These are phyloP conservation scores for Argynnis bischoffii DNA, from an alignment of 2,888 invertebrate species.

Conservation along the genomic window DNA sequence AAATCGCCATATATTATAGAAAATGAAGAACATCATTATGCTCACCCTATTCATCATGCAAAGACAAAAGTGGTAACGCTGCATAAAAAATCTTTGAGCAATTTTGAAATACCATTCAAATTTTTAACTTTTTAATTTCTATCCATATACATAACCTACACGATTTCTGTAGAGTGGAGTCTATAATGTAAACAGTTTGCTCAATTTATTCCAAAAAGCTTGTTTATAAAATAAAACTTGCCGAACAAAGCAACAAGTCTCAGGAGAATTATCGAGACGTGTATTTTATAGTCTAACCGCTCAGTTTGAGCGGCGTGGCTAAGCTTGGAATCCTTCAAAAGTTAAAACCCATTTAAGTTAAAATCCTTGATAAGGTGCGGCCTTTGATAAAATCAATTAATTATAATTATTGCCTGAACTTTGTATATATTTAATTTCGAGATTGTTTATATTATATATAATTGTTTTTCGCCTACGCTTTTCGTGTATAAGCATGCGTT, in stretches of 20 bases:
- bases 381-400: slow-evolving; percentile 9
- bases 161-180: too few species aligned
- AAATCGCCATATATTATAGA: too few species aligned
- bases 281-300: background rate
- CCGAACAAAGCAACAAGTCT: slow-evolving; percentile 2
- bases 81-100: too few species aligned
- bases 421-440: slow-evolving; percentile 28
- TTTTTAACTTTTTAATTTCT: too few species aligned
- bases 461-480: slow-evolving; percentile 30
- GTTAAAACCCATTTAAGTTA: background rate
- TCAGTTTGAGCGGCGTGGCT: too few species aligned
- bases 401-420: slow-evolving; percentile 3
- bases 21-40: too few species aligned
- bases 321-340: too few species aligned
- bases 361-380: background rate
- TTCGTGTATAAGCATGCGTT: slow-evolving; percentile 43
- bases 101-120: too few species aligned
- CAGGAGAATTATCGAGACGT: background rate
- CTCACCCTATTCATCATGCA: too few species aligned
- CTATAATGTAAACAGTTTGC: too few species aligned
- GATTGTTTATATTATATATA: slow-evolving; percentile 35
- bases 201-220: background rate
- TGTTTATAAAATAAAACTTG: background rate
- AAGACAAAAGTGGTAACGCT: too few species aligned
- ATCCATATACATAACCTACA: too few species aligned